phyloP scores from a whole-genome alignment of 1,140 invertebrate genomes.

The Paramacrobiotus metropolitanus region DNA sequence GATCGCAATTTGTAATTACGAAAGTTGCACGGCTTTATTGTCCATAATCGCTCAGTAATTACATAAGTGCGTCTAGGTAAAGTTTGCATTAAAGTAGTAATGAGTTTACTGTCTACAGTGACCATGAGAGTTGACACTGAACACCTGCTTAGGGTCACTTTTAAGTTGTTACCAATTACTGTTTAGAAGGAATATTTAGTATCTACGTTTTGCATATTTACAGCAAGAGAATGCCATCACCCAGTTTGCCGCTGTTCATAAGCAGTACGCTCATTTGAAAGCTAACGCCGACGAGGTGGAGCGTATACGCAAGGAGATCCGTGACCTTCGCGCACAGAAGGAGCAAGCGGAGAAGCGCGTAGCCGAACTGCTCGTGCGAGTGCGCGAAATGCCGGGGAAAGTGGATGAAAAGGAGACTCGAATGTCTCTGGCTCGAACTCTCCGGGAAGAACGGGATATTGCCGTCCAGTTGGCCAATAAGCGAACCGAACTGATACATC shows the following conservation, averaged over 20 bases:
- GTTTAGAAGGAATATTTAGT: neutral
- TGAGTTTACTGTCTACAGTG: too few relatives aligned
- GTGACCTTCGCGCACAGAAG: neutral
- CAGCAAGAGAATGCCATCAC: neutral
- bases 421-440: neutral
- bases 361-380: neutral
- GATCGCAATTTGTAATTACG: too few relatives aligned
- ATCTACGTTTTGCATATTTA: neutral
- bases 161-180: too few relatives aligned
- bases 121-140: too few relatives aligned
- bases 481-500: neutral
- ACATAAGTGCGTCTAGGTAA: too few relatives aligned
- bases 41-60: too few relatives aligned
- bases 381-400: neutral
- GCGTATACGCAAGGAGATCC: neutral
- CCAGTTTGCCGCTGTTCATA: neutral
- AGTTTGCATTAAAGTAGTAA: too few relatives aligned
- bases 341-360: neutral
- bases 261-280: neutral
- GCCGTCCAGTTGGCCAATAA: neutral
- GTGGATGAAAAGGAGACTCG: neutral
- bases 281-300: neutral
- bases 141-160: too few relatives aligned
- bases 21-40: too few relatives aligned
- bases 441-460: neutral